Evolutionary conservation across 2,888 invertebrate genomes (phyloP), one percentile per base, ranked within the genome.

Genomic region (Zygothrica quintamaculata): DNA sequence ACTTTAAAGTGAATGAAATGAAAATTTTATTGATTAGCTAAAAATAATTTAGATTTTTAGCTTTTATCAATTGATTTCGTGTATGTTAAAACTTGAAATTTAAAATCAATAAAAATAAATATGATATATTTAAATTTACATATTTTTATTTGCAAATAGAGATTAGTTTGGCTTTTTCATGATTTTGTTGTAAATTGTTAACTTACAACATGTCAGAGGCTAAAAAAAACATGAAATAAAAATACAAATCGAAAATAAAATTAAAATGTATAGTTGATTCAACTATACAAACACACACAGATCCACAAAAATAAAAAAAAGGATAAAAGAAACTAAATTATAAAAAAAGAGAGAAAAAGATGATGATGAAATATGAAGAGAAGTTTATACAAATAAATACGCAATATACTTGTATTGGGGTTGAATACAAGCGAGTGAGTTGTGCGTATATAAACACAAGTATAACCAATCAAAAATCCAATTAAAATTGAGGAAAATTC

Each of bases 401-500:
- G 12, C 16, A 18, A 33, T 39, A 48, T 31, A 44, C 26, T 26
- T 26, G 4, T 1, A 9, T 29, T 29, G 43, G 56, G 57, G 37
- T 42, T 51, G 52, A 31, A 48, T 50, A 44, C 50, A 5, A 51
- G 46, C 16, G 46, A 51, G 66, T 39, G 66, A 61, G 80, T 57
- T 77, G 79, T 79, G 82, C 71, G 81, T 86, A 86, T 75, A 84
- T 86, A 86, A 84, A 84, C 82, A 84, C 82, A 84, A 84, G 82
- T 84, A 82, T 85, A 89, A 89, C 88, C 89, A 89, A 89, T 89
- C 89, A 89, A 89, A 89, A 89, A 89, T 89, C 89, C 89, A 89
- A 89, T 89, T 89, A 89, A 89, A 89, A 89, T 89, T 89, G 89
- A 86, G 89, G 81, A 88, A 89, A 89, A 89, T 89, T 89, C 89